These are phyloP conservation scores for Calcarius ornatus DNA, from an alignment of 2,113 vertebrate genomes.

Conservation along the genomic window DNA sequence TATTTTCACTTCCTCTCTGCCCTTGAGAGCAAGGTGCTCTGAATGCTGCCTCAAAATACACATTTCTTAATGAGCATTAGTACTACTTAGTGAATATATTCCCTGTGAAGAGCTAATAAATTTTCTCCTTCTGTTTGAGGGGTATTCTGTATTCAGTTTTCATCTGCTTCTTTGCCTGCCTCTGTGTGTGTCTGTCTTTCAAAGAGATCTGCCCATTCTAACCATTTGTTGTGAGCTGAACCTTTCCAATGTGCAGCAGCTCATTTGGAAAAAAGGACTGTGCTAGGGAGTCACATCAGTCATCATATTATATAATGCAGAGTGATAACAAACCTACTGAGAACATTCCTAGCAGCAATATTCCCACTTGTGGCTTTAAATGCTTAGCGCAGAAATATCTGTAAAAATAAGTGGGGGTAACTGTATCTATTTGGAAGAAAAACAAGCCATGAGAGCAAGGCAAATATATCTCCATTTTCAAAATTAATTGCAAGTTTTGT, in stretches of 20 bases:
- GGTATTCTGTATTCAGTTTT: background rate
- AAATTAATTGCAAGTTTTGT: background rate
- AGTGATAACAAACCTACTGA: background rate
- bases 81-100: background rate
- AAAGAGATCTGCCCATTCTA: background rate
- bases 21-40: background rate
- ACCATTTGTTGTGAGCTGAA: background rate
- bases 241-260: background rate
- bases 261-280: background rate
- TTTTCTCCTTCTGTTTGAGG: background rate
- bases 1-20: background rate
- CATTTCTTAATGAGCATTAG: background rate
- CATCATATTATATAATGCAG: background rate
- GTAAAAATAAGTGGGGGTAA: background rate
- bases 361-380: background rate
- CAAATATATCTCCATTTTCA: background rate
- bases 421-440: background rate
- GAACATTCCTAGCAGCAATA: background rate
- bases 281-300: background rate
- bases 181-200: background rate
- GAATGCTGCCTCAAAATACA: background rate
- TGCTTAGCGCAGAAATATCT: background rate
- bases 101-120: background rate
- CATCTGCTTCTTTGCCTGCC: background rate
- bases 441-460: background rate